Base-by-base conservation (phyloP, 2,797 vertebrate genomes). In the Diglossa cyanea region DNA sequence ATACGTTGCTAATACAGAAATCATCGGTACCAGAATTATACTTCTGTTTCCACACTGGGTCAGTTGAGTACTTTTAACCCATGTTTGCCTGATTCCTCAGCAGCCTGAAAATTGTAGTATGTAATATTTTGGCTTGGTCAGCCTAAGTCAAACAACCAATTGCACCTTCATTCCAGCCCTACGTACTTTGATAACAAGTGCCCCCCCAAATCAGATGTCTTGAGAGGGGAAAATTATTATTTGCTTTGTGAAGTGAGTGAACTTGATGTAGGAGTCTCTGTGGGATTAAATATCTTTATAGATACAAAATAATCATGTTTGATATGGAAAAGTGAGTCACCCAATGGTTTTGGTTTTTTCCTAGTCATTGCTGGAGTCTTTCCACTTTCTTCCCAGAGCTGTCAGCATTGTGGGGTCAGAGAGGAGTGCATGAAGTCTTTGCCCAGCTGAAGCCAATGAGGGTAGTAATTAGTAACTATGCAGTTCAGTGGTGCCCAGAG, bases 291-390 rank as follows among this genome's bases (percentile, higher is more conserved):
- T 88, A 47, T 84, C 53, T 92, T 83, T 68, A 47, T 39, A 88
- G 76, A 88, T 86, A 80, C 7, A 90, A 88, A 93, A 80, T 77
- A 91, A 63, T 89, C 55, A 5, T 55, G 19, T 81, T 86, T 80
- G 70, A 92, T 90, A 84, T 58, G 92, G 68, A 95, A 90, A 88
- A 94, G 76, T 92, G 82, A 95, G 78, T 94, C 77, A 92, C 66
- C 31, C 78, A 75, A 35, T 89, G 58, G 68, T 77, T 93, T 94
- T 61, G 30, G 0, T 23, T 95, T 94, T 90, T 94, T 78, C 74
- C 58, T 80, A 77, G 73, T 73, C 76, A 40, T 67, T 0, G 0
- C 62, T 95, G 73, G 50, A 95, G 76, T 74, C 73, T 51, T 84
- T 86, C 66, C 73, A 72, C 62, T 92, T 94, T 61, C 70, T 37